phyloP scores from a whole-genome alignment of 2,888 invertebrate species.

The Trisateles emortualis region DNA sequence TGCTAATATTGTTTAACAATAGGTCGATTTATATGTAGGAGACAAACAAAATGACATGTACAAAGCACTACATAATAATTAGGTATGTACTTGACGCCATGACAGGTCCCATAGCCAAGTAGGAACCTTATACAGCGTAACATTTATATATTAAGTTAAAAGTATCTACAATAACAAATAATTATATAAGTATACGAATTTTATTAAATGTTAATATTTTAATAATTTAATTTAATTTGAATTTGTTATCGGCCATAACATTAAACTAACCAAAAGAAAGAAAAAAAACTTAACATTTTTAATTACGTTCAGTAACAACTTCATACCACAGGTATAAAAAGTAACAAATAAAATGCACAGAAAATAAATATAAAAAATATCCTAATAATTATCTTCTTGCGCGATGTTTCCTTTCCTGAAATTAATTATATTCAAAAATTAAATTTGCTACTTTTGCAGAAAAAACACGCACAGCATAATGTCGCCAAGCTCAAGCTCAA shows the following conservation, averaged over 20 bases:
- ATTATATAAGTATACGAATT: constrained; percentile 1
- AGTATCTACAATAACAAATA: neutral
- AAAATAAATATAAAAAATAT: constrained; percentile 59
- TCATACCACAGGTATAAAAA: constrained; percentile 39
- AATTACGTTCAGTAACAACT: constrained; percentile 39
- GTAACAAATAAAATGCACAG: constrained; percentile 72
- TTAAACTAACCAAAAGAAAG: constrained; percentile 30
- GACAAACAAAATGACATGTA: constrained; percentile 29
- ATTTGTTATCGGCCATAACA: constrained; percentile 28
- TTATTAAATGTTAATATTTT: neutral
- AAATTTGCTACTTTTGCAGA: constrained; percentile 9
- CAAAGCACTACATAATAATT: constrained; percentile 3
- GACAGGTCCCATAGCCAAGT: constrained; percentile 18
- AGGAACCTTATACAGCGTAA: constrained; percentile 4
- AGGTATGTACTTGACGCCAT: constrained; percentile 1
- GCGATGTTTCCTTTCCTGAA: constrained; percentile 67
- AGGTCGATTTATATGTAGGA: neutral
- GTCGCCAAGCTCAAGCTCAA: constrained; percentile 26
- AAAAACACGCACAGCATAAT: constrained; percentile 22
- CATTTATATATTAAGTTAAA: neutral
- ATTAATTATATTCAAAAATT: constrained; percentile 47
- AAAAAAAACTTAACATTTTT: constrained; percentile 44
- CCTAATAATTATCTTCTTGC: constrained; percentile 50
- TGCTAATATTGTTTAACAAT: neutral
- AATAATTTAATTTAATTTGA: neutral